Percentiles rank a stretch among this genome's conserved stretches.
phyloP scores from a whole-genome alignment of 2,888 invertebrate genomes.

The Nineta flava region DNA sequence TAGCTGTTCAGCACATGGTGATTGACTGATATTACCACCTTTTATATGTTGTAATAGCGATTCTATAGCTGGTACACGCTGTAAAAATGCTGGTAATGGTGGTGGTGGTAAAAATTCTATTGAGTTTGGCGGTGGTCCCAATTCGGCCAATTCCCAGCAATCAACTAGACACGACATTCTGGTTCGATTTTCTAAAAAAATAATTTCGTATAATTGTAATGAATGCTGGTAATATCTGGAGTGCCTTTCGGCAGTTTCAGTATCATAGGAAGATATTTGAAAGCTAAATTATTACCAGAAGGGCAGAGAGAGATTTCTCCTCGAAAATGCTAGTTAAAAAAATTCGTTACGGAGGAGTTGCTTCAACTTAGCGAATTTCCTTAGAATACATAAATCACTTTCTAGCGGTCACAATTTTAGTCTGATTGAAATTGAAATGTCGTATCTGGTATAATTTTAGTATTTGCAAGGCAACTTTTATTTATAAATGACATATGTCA shows the following conservation, averaged over 20 bases:
- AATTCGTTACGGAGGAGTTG: no score
- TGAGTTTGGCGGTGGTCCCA: slow-evolving; percentile 66
- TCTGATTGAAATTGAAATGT: no score
- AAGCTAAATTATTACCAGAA: no score
- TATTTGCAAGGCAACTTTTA: no score
- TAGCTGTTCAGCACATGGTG: slow-evolving; percentile 44
- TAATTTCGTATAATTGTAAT: background rate
- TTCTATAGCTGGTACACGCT: slow-evolving; percentile 27
- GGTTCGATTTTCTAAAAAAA: slow-evolving; percentile 2
- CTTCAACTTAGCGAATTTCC: no score
- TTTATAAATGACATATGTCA: no score
- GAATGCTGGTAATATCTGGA: no score
- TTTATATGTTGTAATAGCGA: slow-evolving; percentile 12
- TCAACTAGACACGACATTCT: slow-evolving; percentile 42
- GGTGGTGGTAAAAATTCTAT: slow-evolving; percentile 75
- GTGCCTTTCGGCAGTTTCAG: background rate
- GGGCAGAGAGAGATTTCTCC: no score
- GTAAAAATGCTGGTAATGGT: slow-evolving; percentile 62
- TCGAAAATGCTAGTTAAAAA: no score
- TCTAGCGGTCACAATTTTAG: no score
- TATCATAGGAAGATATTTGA: background rate
- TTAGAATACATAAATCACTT: no score
- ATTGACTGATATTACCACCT: slow-evolving; percentile 35
- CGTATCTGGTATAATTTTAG: no score
- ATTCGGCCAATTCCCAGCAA: slow-evolving; percentile 31